phyloP scores from a whole-genome alignment of 2,113 vertebrate genomes.

The Boleophthalmus pectinirostris region DNA sequence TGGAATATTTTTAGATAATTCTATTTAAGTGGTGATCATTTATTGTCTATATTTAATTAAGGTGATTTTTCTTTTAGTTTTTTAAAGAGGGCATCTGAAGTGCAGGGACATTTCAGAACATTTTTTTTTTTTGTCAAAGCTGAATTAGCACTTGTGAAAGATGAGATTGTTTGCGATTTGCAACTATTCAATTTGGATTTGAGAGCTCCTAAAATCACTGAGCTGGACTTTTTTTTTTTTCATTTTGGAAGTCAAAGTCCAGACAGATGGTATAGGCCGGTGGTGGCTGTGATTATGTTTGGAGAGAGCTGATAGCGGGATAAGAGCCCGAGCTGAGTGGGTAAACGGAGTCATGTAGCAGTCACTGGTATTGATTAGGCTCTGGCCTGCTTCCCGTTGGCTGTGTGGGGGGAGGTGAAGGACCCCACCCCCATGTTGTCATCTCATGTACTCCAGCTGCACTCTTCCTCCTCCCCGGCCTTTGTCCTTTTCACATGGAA shows the following conservation, averaged over 20 bases:
- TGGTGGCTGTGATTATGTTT: conserved; percentile 10
- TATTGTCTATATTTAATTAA: no score
- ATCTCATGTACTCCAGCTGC: conserved; percentile 32
- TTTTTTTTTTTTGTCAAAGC: conserved; percentile 12
- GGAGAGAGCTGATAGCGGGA: neutral
- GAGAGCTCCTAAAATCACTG: neutral
- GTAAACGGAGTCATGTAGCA: conserved; percentile 38
- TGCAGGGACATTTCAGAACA: neutral
- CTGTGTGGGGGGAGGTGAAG: conserved; percentile 61
- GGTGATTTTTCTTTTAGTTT: no score
- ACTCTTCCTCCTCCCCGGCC: conserved; percentile 19
- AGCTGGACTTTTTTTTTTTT: neutral
- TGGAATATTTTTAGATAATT: no score
- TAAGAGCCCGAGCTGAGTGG: conserved; percentile 15
- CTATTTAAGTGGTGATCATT: no score
- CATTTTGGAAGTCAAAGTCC: neutral
- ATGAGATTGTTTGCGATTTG: no score
- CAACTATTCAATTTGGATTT: neutral
- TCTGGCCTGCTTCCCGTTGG: conserved; percentile 61
- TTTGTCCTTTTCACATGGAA: neutral
- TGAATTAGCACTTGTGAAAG: no score
- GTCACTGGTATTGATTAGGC: conserved; percentile 70
- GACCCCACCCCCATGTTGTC: conserved; percentile 49
- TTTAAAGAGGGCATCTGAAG: no score
- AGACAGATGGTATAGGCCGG: neutral